phyloP scores from a whole-genome alignment of 2,888 invertebrate genomes.

The Trypoxylon attenuatum region DNA sequence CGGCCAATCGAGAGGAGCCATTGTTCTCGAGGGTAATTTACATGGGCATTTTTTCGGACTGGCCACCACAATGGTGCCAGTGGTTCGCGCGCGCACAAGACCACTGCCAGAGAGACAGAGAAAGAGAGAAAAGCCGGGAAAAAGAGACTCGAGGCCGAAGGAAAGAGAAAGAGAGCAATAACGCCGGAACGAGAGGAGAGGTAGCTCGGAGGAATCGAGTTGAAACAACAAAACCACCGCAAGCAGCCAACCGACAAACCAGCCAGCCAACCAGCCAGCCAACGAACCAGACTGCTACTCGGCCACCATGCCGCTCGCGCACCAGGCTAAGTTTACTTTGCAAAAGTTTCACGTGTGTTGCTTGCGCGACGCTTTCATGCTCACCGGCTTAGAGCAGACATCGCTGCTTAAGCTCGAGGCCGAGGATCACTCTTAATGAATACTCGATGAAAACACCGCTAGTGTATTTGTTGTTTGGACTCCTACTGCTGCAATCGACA shows the following conservation, averaged over 20 bases:
- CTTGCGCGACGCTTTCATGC: conserved; percentile 15
- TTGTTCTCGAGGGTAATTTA: conserved; percentile 63
- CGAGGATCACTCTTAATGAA: too few species aligned
- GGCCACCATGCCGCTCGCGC: conserved; percentile 41
- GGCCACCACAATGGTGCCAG: conserved; percentile 49
- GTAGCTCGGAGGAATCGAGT: conserved; percentile 55
- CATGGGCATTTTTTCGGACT: conserved; percentile 54
- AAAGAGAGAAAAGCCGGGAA: conserved; percentile 23
- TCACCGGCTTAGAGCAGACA: too few species aligned
- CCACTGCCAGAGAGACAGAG: conserved; percentile 14
- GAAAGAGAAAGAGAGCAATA: conserved; percentile 1
- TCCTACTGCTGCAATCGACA: too few species aligned
- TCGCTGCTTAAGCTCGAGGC: too few species aligned
- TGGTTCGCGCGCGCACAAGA: conserved; percentile 28
- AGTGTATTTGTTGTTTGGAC: too few species aligned
- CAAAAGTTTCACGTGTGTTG: conserved; percentile 60
- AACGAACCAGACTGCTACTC: conserved; percentile 48
- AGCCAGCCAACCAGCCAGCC: conserved; percentile 29
- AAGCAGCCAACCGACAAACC: conserved; percentile 55
- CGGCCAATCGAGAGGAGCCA: conserved; percentile 35
- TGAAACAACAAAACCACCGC: conserved; percentile 66
- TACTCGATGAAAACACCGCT: too few species aligned
- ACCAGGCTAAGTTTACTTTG: conserved; percentile 68
- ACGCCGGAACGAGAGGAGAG: conserved; percentile 40
- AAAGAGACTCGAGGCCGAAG: conserved; percentile 2